These are phyloP conservation scores for Cherax quadricarinatus DNA, from an alignment of 1,140 invertebrate species.

Conservation along the genomic window DNA sequence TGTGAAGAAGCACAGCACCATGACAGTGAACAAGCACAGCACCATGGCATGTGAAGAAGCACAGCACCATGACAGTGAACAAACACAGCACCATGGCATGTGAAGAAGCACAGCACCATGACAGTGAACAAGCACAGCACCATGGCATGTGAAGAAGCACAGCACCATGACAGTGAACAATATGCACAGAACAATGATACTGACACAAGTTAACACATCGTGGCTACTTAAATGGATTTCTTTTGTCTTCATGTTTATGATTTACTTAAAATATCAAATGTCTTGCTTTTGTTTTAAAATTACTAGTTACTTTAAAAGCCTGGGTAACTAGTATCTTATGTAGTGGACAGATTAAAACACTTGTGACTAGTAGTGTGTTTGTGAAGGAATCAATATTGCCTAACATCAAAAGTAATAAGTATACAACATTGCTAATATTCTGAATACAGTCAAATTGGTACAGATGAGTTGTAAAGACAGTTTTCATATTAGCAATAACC, in stretches of 20 bases:
- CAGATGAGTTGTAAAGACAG: background rate
- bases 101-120: too few species aligned
- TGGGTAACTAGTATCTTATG: background rate
- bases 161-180: too few species aligned
- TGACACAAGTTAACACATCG: background rate
- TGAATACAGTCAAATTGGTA: background rate
- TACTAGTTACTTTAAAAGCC: background rate
- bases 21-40: too few species aligned
- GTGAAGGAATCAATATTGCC: background rate
- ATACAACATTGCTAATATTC: too few species aligned
- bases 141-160: too few species aligned
- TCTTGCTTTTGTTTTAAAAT: background rate
- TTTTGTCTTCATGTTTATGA: background rate
- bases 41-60: too few species aligned
- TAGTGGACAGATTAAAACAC: background rate
- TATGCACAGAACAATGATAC: too few species aligned
- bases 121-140: too few species aligned
- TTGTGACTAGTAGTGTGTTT: background rate
- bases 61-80: too few species aligned
- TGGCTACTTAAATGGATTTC: background rate
- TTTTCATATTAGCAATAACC: background rate
- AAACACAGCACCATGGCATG: too few species aligned
- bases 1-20: too few species aligned
- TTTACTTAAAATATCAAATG: background rate
- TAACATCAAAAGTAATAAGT: background rate